Evolutionary conservation across 2,797 vertebrate species (phyloP).

Genomic region (Luscinia megarhynchos): DNA sequence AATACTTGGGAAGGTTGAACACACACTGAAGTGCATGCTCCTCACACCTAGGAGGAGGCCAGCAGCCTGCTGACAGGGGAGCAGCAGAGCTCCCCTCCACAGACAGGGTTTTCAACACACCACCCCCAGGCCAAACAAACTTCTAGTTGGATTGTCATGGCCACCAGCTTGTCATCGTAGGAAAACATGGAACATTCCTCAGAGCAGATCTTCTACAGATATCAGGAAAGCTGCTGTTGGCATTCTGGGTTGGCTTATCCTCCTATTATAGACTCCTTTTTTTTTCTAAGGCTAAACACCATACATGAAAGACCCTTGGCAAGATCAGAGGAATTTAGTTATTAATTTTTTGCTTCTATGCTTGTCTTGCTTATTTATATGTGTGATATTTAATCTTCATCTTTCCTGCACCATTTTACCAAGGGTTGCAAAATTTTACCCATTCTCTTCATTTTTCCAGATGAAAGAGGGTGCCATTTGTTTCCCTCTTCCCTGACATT

Average conservation of each 20-base stretch:
- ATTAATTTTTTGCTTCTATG: neutral
- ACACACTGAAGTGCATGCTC: neutral
- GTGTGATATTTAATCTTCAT: neutral
- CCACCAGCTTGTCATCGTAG: accelerated
- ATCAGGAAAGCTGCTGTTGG: neutral
- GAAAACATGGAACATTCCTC: neutral
- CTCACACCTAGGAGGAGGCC: neutral
- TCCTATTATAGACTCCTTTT: neutral
- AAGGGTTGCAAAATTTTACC: neutral
- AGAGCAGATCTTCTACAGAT: neutral
- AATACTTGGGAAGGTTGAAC: accelerated
- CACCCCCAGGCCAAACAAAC: neutral
- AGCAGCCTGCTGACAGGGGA: neutral
- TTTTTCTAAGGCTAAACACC: neutral
- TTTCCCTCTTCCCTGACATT: neutral
- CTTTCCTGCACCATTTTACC: neutral
- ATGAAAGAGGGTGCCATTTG: neutral
- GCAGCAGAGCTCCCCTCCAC: neutral
- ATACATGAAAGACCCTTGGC: neutral
- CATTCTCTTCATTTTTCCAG: neutral
- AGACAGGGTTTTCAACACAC: neutral
- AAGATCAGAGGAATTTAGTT: neutral
- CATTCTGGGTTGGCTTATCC: neutral
- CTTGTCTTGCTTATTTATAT: neutral
- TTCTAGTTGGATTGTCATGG: neutral